Percentiles rank a stretch among this genome's conserved stretches.
Conservation (phyloP, 1,140 invertebrate genomes). For the Psilanteris sp. region DNA sequence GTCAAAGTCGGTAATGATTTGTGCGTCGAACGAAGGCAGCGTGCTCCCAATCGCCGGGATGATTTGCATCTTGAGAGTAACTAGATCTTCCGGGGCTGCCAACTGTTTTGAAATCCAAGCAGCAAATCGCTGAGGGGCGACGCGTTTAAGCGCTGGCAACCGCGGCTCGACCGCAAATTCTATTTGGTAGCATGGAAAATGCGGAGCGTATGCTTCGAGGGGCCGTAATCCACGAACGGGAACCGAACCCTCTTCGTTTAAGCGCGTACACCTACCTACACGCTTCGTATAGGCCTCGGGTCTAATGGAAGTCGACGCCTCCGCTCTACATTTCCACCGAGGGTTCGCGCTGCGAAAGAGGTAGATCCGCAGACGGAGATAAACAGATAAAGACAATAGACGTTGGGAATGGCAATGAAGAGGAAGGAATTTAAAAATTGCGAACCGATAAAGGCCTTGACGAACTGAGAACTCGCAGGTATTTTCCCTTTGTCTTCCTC, state of each 20-base stretch:
- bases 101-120: conserved; percentile 49
- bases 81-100: conserved; percentile 19
- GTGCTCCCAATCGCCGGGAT: conserved; percentile 26
- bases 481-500: conserved; percentile 24
- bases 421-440: conserved; percentile 50
- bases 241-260: conserved; percentile 39
- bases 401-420: conserved; percentile 57
- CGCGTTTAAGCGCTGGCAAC: conserved; percentile 51
- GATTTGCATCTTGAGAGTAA: conserved; percentile 47
- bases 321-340: conserved; percentile 62
- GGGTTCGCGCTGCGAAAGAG: conserved; percentile 49
- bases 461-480: conserved; percentile 25
- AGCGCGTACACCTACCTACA: conserved; percentile 44
- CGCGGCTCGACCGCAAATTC: conserved; percentile 72
- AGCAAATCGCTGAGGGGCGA: conserved; percentile 56
- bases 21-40: conserved; percentile 32
- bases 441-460: conserved; percentile 39
- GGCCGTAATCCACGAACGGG: conserved; percentile 44
- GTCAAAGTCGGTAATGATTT: conserved; percentile 17
- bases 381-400: conserved; percentile 54
- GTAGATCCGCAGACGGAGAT: conserved; percentile 37
- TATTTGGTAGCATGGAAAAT: conserved; percentile 74
- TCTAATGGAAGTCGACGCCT: conserved; percentile 63
- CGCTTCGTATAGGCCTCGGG: conserved; percentile 44
- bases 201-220: conserved; percentile 65